phyloP scores from a whole-genome alignment of 2,888 invertebrate species.

The Thymelicus lineola region DNA sequence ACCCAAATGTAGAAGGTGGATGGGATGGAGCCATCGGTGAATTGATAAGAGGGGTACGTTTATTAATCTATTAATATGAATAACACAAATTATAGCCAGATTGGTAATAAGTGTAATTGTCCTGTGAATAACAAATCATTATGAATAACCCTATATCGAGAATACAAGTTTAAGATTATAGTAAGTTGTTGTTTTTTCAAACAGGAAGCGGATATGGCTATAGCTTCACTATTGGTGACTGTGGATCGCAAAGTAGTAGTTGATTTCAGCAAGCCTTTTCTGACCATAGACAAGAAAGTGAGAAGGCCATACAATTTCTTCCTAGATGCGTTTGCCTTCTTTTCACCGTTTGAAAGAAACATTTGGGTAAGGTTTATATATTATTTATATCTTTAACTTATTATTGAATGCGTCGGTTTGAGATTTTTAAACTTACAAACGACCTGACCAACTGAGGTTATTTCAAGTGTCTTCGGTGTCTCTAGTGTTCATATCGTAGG shows the following conservation, averaged over 20 bases:
- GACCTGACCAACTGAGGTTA: background rate
- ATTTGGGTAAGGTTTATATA: constrained; percentile 98
- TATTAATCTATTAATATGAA: background rate
- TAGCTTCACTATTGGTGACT: constrained; percentile 97
- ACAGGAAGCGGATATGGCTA: constrained; percentile 97
- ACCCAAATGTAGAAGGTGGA: constrained; percentile 90
- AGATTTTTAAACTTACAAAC: background rate
- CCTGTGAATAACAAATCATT: background rate
- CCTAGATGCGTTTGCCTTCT: constrained; percentile 91
- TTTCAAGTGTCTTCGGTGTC: background rate
- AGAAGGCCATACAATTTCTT: constrained; percentile 89
- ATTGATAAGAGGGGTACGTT: constrained; percentile 91
- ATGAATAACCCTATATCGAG: background rate
- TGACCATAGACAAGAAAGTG: constrained; percentile 98
- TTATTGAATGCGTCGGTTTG: too few relatives aligned
- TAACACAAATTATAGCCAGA: too few relatives aligned
- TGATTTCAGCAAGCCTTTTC: constrained; percentile 98
- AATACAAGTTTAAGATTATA: background rate
- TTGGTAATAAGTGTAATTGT: background rate
- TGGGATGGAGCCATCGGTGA: constrained; percentile 98
- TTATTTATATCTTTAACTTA: too few relatives aligned
- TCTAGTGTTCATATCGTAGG: too few relatives aligned
- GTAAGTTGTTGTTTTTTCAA: constrained; percentile 47
- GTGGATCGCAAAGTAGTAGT: constrained; percentile 96
- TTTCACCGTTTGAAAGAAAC: constrained; percentile 97